Percentiles rank a stretch among this genome's conserved stretches.
Conservation (phyloP, 2,797 vertebrate species). For the Pyrrhura leucotis region DNA sequence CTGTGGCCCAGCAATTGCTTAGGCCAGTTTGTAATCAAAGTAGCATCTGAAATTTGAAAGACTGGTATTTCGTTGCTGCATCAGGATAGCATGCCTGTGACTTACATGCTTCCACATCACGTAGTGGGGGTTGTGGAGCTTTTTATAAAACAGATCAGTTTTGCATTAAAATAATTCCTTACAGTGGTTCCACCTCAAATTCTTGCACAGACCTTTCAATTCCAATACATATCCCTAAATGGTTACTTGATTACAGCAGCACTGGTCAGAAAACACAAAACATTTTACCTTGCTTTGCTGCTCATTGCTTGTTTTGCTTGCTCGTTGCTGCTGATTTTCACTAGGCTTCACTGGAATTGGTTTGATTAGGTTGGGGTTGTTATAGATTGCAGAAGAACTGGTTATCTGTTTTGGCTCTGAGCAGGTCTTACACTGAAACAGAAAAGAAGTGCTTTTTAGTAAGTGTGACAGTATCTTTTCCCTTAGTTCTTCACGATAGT, state of each 20-base stretch:
- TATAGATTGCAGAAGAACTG: constrained; percentile 86
- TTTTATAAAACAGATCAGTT: background rate
- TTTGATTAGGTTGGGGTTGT: constrained; percentile 93
- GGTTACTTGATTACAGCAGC: background rate
- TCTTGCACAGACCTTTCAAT: background rate
- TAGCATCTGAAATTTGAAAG: background rate
- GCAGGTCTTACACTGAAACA: constrained; percentile 83
- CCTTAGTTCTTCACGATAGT: background rate
- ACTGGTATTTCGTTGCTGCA: background rate
- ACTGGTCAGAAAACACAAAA: background rate
- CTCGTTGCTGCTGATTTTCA: constrained; percentile 66
- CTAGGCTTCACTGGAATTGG: constrained; percentile 93
- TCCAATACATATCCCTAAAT: background rate
- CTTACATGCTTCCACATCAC: background rate
- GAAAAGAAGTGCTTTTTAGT: constrained; percentile 1
- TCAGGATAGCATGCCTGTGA: background rate
- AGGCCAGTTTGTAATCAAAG: background rate
- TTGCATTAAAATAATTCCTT: background rate
- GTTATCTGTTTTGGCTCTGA: constrained; percentile 94
- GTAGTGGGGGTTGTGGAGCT: background rate
- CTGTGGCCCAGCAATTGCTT: background rate
- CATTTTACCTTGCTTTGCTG: constrained; percentile 75
- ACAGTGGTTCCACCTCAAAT: background rate
- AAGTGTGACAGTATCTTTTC: background rate
- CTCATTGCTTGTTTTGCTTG: background rate